Evolutionary conservation across 30 jellyfish, hydroid and myxozoan species (phyloP), one percentile per base, ranked within the genome.

Genomic region (Chrysaora quinquecirrha): DNA sequence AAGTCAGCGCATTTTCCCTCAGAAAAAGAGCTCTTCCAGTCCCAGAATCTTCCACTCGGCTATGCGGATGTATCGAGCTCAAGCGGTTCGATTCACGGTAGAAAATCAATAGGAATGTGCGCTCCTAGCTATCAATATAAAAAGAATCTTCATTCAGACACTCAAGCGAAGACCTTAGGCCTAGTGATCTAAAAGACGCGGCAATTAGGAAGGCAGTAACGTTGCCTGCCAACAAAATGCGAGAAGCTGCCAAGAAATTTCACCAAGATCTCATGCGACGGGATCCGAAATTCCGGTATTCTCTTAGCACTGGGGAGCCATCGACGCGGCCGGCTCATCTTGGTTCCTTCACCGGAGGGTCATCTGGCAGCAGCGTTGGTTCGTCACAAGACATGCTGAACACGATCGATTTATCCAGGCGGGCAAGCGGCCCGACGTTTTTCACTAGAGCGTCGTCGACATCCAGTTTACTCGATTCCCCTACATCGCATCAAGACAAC

Each of bases 221-320:
- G 7, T 34, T 78, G 25, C 93, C 97, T 7, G 98, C 98, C 7
- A 82, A 91, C 76, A 95, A 87, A 69, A 71, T 93, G 89, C 71
- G 98, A 29, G 97, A 86, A 76, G 98, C 98, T 28, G 98, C 98
- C 24, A 93, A 87, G 25, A 82, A 83, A 46, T 93, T 78, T 83
- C 98, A 93, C 78, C 87, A 91, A 34, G 96, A 85, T 48, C 91
- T 91, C 24, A 78, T 85, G 91, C 80, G 79, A 28, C 85, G 85
- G 61, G 90, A 91, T 78, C 98, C 98, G 38, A 91, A 86, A 73
- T 91, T 91, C 73, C 93, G 96, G 48, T 93, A 91, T 70, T 91
- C 98, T 11, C 27, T 84, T 31, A 71, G 75, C 34, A 54, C 85
- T 30, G 85, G 48, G 19, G 94, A 84, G 33, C 73, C 70, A 3